Conservation (phyloP, 2,797 vertebrate species). For the Telmatherina bonti region DNA sequence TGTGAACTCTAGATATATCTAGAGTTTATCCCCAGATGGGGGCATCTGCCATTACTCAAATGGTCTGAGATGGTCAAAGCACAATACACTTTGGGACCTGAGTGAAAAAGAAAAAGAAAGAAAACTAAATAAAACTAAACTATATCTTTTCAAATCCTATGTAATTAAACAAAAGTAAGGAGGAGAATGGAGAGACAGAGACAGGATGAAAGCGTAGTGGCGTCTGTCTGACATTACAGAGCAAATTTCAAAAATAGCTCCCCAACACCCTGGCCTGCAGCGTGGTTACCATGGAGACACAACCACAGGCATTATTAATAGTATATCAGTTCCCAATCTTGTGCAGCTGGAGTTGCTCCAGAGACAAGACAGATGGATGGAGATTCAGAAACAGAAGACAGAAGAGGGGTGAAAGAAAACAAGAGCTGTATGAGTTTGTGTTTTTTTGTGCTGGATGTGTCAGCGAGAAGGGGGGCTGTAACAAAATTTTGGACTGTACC, state of each 20-base stretch:
- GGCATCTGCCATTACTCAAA: background rate
- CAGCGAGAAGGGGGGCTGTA: conserved; percentile 40
- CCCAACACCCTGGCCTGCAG: conserved; percentile 91
- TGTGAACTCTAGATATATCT: too few species aligned
- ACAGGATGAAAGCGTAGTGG: conserved; percentile 55
- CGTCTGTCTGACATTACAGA: conserved; percentile 91
- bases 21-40: too few species aligned
- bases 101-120: background rate
- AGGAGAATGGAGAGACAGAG: conserved; percentile 7
- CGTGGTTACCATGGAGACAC: conserved; percentile 91
- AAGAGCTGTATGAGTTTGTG: conserved; percentile 42
- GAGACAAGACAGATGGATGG: conserved; percentile 61
- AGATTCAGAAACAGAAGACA: conserved; percentile 17
- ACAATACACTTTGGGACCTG: background rate
- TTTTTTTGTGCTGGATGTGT: conserved; percentile 47
- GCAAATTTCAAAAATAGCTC: conserved; percentile 95
- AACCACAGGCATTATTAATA: conserved; percentile 96
- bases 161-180: conserved; percentile 9
- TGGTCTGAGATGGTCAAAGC: background rate
- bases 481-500: conserved; percentile 52
- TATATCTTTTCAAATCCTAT: background rate
- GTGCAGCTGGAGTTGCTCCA: conserved; percentile 88
- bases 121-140: background rate
- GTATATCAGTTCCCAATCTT: conserved; percentile 92
- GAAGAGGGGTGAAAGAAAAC: conserved; percentile 19